A percentile compares a stretch with the other conserved stretches of the same genome.
Evolutionary conservation across 2,797 vertebrate species (phyloP).

Genomic region (Leptatherina wallacei): DNA sequence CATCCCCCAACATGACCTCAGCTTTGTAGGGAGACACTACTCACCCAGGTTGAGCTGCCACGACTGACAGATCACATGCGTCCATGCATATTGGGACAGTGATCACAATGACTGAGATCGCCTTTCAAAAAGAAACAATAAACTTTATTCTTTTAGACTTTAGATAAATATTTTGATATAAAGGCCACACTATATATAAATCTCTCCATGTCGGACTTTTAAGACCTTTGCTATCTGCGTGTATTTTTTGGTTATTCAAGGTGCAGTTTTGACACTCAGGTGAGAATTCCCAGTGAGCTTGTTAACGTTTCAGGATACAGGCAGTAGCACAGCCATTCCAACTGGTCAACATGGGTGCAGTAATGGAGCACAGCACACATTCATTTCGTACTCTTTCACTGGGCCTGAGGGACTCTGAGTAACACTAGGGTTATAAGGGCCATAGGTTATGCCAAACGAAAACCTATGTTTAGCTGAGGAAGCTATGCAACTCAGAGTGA

Average conservation of each 20-base stretch:
- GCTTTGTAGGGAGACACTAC: constrained; percentile 50
- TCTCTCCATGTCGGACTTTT: constrained; percentile 2
- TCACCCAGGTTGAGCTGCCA: constrained; percentile 47
- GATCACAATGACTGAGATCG: constrained; percentile 11
- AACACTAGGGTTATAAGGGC: constrained; percentile 44
- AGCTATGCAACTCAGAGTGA: constrained; percentile 12
- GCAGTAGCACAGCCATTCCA: constrained; percentile 54
- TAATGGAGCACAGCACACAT: constrained; percentile 46
- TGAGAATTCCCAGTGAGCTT: constrained; percentile 20
- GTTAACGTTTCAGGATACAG: constrained; percentile 33
- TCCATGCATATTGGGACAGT: constrained; percentile 23
- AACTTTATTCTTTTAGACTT: neutral
- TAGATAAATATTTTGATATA: neutral
- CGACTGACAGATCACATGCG: constrained; percentile 41
- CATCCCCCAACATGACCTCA: constrained; percentile 73
- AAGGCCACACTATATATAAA: neutral
- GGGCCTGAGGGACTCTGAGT: constrained; percentile 34
- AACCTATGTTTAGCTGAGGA: constrained; percentile 45
- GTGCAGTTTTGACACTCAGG: constrained; percentile 7
- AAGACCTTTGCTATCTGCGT: neutral
- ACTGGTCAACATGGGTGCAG: constrained; percentile 53
- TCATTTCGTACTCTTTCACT: constrained; percentile 43
- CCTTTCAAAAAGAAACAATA: neutral
- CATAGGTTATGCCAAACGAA: constrained; percentile 62
- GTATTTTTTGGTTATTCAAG: constrained; percentile 22